Evolutionary conservation across 2,113 vertebrate species (phyloP).

Genomic region (Rhabdornis inornatus): DNA sequence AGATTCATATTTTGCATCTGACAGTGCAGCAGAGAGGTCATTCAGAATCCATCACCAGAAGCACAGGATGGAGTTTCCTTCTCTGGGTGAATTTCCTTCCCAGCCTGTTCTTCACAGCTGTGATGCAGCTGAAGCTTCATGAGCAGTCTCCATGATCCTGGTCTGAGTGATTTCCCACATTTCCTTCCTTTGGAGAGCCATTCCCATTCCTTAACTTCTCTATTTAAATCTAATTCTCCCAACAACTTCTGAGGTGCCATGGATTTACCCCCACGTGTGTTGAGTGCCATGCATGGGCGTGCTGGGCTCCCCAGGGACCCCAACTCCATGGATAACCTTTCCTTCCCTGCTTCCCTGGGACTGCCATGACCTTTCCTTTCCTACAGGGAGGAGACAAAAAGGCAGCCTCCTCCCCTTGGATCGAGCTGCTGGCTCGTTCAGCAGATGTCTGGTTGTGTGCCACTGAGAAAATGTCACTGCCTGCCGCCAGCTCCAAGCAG

Average conservation of each 20-base stretch:
- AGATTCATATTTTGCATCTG: constrained; percentile 48
- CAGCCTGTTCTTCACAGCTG: fast-evolving
- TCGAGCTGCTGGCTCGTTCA: not conserved
- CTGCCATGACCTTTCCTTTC: constrained; percentile 48
- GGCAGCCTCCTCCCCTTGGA: not conserved
- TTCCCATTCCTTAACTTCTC: not conserved
- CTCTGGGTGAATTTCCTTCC: not conserved
- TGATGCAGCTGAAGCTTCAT: not conserved
- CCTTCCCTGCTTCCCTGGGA: constrained; percentile 5
- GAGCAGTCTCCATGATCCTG: not conserved
- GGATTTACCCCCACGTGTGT: fast-evolving
- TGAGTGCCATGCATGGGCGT: fast-evolving
- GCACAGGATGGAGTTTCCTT: not conserved
- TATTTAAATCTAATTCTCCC: not conserved
- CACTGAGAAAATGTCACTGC: constrained; percentile 63
- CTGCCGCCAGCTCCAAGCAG: constrained; percentile 53
- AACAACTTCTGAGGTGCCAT: not conserved
- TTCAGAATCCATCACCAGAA: not conserved
- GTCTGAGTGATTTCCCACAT: fast-evolving
- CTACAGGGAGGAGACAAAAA: constrained; percentile 39
- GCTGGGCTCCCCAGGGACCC: not conserved
- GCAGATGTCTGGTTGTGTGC: constrained; percentile 61
- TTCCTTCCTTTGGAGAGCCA: not conserved
- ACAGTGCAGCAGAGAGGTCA: constrained; percentile 17
- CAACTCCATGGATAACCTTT: not conserved